Conservation (phyloP, 2,888 invertebrate genomes). For the Marronus borbonicus region DNA sequence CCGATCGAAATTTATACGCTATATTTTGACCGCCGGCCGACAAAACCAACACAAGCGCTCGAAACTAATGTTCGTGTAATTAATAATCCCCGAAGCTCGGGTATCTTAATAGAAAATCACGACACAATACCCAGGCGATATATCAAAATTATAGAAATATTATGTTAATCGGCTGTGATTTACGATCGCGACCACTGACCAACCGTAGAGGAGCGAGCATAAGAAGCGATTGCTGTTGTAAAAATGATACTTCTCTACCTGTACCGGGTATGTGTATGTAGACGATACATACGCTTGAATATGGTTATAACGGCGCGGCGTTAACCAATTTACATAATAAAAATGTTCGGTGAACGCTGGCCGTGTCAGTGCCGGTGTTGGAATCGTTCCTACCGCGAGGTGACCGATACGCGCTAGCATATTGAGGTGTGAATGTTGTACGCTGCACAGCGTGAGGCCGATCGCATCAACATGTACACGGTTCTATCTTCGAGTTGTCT, state of each 20-base stretch:
- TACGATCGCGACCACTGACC: slow-evolving; percentile 30
- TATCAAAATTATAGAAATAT: slow-evolving; percentile 45
- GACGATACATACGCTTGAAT: background rate
- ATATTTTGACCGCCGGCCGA: slow-evolving; percentile 36
- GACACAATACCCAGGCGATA: slow-evolving; percentile 37
- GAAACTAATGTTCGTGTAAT: slow-evolving; percentile 43
- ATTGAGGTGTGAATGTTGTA: slow-evolving; percentile 61
- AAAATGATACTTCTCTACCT: background rate
- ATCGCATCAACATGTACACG: slow-evolving; percentile 52
- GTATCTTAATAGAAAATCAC: slow-evolving; percentile 45
- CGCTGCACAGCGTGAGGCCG: slow-evolving; percentile 60
- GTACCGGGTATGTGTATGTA: slow-evolving; percentile 8
- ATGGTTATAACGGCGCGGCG: slow-evolving; percentile 5
- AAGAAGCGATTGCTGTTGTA: slow-evolving; percentile 7
- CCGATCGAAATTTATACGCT: slow-evolving; percentile 34
- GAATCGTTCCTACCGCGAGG: slow-evolving; percentile 49
- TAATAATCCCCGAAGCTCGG: slow-evolving; percentile 33
- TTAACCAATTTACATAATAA: slow-evolving; percentile 52
- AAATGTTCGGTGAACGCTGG: slow-evolving; percentile 47
- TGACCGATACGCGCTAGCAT: slow-evolving; percentile 28
- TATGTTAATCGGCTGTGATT: slow-evolving; percentile 41
- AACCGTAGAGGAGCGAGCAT: background rate
- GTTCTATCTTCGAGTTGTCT: slow-evolving; percentile 2
- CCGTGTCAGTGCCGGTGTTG: slow-evolving; percentile 48
- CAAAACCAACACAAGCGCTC: slow-evolving; percentile 37